phyloP scores from a whole-genome alignment of 2,888 invertebrate species.

The Argyresthia albistria region DNA sequence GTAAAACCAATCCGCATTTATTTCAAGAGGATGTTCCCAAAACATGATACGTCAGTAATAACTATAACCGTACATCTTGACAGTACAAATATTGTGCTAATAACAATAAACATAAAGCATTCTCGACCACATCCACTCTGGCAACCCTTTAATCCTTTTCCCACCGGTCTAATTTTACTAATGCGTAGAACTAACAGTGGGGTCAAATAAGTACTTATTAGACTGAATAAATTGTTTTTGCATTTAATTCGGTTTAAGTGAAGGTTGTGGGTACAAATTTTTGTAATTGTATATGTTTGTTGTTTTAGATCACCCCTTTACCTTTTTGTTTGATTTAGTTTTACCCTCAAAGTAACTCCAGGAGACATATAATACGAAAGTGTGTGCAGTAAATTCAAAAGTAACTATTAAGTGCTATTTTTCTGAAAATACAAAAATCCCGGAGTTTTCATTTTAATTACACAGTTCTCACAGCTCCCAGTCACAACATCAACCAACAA shows the following conservation, averaged over 20 bases:
- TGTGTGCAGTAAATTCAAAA: no score
- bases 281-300: no score
- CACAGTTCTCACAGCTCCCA: conserved; percentile 12
- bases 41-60: conserved; percentile 39
- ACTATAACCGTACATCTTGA: conserved; percentile 61
- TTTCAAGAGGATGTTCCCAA: conserved; percentile 9
- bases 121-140: conserved; percentile 21
- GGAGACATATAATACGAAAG: no score
- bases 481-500: conserved; percentile 24
- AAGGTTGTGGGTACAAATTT: conserved; percentile 17
- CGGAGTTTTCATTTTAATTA: no score
- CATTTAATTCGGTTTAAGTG: conserved; percentile 6
- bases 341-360: no score
- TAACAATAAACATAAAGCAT: conserved; percentile 67
- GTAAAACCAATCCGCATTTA: no score
- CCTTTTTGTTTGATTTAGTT: no score
- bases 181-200: conserved; percentile 51
- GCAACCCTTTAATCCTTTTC: conserved; percentile 31
- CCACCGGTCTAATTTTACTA: conserved; percentile 72
- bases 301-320: no score
- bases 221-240: background rate
- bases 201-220: conserved; percentile 39
- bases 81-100: conserved; percentile 69
- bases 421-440: no score
- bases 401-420: no score